A percentile compares a stretch with the other conserved stretches of the same genome.
phyloP scores from a whole-genome alignment of 1,140 invertebrate genomes.

The Drosophila ogumai region DNA sequence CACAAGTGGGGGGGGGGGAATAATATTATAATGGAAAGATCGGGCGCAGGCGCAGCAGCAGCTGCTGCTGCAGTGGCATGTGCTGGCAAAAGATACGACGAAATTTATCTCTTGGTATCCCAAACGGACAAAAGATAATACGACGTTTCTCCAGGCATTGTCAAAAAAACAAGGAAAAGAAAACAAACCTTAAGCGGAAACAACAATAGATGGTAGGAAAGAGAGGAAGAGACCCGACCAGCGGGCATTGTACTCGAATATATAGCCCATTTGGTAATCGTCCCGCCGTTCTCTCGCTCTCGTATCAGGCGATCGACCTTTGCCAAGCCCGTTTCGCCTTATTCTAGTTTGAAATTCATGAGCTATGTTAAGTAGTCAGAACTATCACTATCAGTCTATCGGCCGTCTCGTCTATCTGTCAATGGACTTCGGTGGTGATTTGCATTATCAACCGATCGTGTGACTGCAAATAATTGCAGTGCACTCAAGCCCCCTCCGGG shows the following conservation, averaged over 20 bases:
- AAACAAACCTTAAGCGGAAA: conserved; percentile 25
- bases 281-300: conserved; percentile 3
- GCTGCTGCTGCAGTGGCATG: conserved; percentile 47
- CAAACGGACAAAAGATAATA: conserved; percentile 28
- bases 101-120: conserved; percentile 31
- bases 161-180: conserved; percentile 12
- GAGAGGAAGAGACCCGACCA: conserved; percentile 9
- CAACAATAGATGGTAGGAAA: conserved; percentile 5
- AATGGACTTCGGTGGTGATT: conserved; percentile 47
- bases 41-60: conserved; percentile 41
- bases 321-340: conserved; percentile 17
- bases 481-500: conserved; percentile 1
- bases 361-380: conserved; percentile 6
- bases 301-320: conserved; percentile 40
- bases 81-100: conserved; percentile 27
- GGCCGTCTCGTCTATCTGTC: conserved; percentile 53
- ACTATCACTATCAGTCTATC: conserved; percentile 44
- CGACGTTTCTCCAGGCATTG: conserved; percentile 8
- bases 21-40: conserved; percentile 9
- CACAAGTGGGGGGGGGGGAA: conserved; percentile 28
- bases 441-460: conserved; percentile 58
- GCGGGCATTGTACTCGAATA: conserved; percentile 36
- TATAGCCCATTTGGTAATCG: conserved; percentile 18
- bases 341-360: conserved; percentile 25
- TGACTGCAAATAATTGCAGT: conserved; percentile 37